Conservation (phyloP, 2,888 invertebrate species). For the Ochropleura leucogaster region DNA sequence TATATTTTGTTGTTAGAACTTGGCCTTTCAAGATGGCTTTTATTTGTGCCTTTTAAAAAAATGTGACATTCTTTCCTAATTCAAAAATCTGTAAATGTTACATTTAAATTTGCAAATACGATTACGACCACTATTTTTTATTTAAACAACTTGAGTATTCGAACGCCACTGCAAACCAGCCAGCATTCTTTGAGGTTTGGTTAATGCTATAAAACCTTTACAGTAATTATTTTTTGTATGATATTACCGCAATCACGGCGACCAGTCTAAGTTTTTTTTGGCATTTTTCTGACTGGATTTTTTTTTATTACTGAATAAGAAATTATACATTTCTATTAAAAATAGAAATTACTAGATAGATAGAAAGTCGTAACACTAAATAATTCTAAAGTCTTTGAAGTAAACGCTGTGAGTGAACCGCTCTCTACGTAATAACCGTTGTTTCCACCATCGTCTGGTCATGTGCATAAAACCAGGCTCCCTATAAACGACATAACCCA, state of each 20-base stretch:
- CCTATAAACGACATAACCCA: slow-evolving; percentile 44
- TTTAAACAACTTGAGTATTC: too few relatives aligned
- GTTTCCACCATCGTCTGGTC: slow-evolving; percentile 29
- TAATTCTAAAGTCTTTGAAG: slow-evolving; percentile 8
- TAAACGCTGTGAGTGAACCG: slow-evolving; percentile 5
- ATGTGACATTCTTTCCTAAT: background rate
- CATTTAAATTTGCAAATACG: too few relatives aligned
- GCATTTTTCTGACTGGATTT: background rate
- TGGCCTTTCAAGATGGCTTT: background rate
- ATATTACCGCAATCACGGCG: too few relatives aligned
- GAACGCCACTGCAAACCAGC: too few relatives aligned
- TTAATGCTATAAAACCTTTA: too few relatives aligned
- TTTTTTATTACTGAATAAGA: background rate
- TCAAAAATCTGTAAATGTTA: too few relatives aligned
- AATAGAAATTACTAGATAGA: background rate
- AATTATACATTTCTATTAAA: background rate
- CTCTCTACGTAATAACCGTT: slow-evolving; percentile 10
- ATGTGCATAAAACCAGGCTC: slow-evolving; percentile 40
- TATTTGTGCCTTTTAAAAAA: background rate
- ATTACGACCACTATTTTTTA: too few relatives aligned
- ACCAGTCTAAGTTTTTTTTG: too few relatives aligned
- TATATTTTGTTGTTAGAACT: slow-evolving; percentile 24
- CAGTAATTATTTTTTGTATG: too few relatives aligned
- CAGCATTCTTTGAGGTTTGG: too few relatives aligned
- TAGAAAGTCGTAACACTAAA: background rate